A percentile compares a stretch with the other conserved stretches of the same genome.
phyloP scores from a whole-genome alignment of 2,113 vertebrate genomes.

The Siniperca knerii region DNA sequence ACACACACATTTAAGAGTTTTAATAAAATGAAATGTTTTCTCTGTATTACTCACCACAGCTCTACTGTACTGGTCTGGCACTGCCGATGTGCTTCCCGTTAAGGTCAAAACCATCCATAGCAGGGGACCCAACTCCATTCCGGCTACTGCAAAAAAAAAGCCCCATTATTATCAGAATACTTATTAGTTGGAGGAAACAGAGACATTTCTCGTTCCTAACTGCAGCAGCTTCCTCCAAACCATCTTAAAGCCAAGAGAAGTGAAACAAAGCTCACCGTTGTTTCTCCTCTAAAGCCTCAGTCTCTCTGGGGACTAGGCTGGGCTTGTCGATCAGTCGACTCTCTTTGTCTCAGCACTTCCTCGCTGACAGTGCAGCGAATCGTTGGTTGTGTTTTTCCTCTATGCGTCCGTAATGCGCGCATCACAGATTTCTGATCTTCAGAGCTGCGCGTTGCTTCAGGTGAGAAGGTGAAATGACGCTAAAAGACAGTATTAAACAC shows the following conservation, averaged over 20 bases:
- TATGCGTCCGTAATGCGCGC: not conserved
- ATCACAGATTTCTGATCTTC: not conserved
- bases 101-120: slow-evolving; percentile 53
- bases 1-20: not conserved
- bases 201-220: slow-evolving; percentile 1
- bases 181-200: not conserved
- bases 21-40: not conserved
- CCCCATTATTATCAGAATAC: not conserved
- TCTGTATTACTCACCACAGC: slow-evolving; percentile 79
- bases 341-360: not conserved
- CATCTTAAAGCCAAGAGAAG: not conserved
- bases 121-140: slow-evolving; percentile 62
- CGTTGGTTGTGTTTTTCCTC: rapidly evolving
- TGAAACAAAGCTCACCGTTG: slow-evolving; percentile 65
- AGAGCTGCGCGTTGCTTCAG: no score
- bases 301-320: slow-evolving; percentile 71
- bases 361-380: not conserved
- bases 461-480: not conserved
- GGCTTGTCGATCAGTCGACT: slow-evolving; percentile 63
- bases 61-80: slow-evolving; percentile 74
- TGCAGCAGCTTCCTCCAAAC: not conserved
- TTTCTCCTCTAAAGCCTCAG: slow-evolving; percentile 25
- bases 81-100: slow-evolving; percentile 41
- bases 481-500: not conserved
- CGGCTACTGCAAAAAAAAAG: slow-evolving; percentile 29